These are phyloP conservation scores for Diarsia mendica DNA, from an alignment of 2,888 invertebrate genomes.

Conservation along the genomic window DNA sequence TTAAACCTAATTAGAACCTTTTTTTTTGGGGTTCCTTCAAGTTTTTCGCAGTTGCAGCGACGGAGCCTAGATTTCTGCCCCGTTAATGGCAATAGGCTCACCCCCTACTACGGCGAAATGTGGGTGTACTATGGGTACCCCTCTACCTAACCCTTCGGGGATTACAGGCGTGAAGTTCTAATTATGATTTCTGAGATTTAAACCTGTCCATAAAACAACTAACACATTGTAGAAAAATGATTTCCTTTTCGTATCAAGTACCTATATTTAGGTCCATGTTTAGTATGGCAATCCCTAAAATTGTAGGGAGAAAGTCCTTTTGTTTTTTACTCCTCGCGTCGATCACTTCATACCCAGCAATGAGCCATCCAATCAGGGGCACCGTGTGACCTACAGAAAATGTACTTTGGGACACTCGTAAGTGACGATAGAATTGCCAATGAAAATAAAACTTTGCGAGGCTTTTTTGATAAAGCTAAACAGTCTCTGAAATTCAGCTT, in stretches of 20 bases:
- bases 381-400: conserved; percentile 40
- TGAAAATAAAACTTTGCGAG: conserved; percentile 56
- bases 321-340: not conserved
- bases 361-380: conserved; percentile 20
- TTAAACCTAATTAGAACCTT: no score
- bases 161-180: no score
- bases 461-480: conserved; percentile 56
- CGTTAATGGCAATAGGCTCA: no score
- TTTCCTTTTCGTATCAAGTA: not conserved
- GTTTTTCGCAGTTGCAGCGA: no score
- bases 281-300: not conserved
- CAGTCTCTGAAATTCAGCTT: conserved; percentile 44
- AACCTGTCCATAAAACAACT: no score
- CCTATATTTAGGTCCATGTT: not conserved
- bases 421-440: conserved; percentile 55
- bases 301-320: not conserved
- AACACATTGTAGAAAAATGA: not conserved
- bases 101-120: no score
- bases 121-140: no score
- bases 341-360: not conserved
- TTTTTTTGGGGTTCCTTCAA: no score
- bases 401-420: conserved; percentile 36
- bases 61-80: no score
- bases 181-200: no score
- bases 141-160: no score